Base-by-base conservation (phyloP, 2,113 vertebrate species). In the Potamarius usumacintae region DNA sequence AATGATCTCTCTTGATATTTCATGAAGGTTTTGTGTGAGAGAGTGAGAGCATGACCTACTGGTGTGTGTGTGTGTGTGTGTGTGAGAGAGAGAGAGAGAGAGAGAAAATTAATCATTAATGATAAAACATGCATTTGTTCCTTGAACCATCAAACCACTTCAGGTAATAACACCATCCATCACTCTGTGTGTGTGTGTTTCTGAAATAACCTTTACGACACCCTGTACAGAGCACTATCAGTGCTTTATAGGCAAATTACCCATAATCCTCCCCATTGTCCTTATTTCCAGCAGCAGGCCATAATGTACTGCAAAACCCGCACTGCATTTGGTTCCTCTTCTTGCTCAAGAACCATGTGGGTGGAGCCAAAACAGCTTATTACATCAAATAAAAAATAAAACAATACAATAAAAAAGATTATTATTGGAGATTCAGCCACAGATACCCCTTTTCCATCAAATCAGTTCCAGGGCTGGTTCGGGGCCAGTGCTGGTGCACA, bases 81-180 rank as follows among this genome's bases (percentile, higher is more conserved):
- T 52, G 72, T 86, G 79, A 53, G 57, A 72, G 65, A 69, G 72
- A 27, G 78, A 30, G 85, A 55, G 55, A 52, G 80, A 27, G 25
- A 86, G 27, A 76, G 79, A 81, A 58, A 60, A 87, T 92, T 88
- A 86, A 88, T 86, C 74, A 90, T 88, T 90, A 88, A 92, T 93
- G 93, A 94, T 93, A 90, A 93, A 94, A 92, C 89, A 84, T 93
- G 90, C 94, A 92, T 94, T 94, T 94, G 93, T 94, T 90, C 91
- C 94, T 92, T 92, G 89, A 92, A 92, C 92, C 90, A 92, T 92
- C 92, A 94, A 94, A 95, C 93, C 94, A 92, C 92, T 93, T 89
- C 89, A 84, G 91, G 93, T 95, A 95, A 95, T 94, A 94, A 95
- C 91, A 89, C 90, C 93, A 95, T 95, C 92, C 92, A 95, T 95